These are phyloP conservation scores for Acanthiza pusilla DNA, from an alignment of 2,797 vertebrate genomes.

Conservation along the genomic window DNA sequence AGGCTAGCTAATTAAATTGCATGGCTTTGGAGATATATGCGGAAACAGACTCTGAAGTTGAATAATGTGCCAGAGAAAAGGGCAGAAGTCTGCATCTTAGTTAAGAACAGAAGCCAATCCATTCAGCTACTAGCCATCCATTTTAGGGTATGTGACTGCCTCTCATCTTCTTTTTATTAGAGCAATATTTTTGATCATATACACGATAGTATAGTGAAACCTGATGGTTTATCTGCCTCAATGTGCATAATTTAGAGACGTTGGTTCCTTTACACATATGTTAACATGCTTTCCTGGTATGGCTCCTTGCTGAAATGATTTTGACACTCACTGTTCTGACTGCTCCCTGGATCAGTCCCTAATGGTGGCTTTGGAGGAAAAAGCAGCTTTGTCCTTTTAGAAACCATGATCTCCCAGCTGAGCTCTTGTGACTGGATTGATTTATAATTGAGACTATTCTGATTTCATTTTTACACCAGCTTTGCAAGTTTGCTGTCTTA, in stretches of 20 bases:
- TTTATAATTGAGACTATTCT: not conserved
- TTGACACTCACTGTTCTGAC: not conserved
- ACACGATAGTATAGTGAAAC: not conserved
- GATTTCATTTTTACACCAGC: not conserved
- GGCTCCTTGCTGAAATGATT: not conserved
- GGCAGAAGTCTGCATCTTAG: not conserved
- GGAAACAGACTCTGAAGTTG: not conserved
- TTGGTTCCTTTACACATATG: not conserved
- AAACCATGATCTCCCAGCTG: not conserved
- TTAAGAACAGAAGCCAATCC: not conserved
- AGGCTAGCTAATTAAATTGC: constrained; percentile 10
- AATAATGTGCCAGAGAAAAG: not conserved
- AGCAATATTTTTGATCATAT: not conserved
- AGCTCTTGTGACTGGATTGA: not conserved
- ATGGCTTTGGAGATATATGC: not conserved
- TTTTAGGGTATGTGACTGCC: not conserved
- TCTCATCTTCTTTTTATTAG: not conserved
- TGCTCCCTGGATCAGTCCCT: not conserved
- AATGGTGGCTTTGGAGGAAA: not conserved
- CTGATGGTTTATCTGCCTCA: not conserved
- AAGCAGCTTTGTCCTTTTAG: not conserved
- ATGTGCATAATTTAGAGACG: not conserved
- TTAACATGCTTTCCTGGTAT: not conserved
- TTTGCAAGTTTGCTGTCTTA: not conserved
- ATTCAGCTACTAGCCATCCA: not conserved